phyloP scores from a whole-genome alignment of 2,113 vertebrate species.

The Silurus asotus region DNA sequence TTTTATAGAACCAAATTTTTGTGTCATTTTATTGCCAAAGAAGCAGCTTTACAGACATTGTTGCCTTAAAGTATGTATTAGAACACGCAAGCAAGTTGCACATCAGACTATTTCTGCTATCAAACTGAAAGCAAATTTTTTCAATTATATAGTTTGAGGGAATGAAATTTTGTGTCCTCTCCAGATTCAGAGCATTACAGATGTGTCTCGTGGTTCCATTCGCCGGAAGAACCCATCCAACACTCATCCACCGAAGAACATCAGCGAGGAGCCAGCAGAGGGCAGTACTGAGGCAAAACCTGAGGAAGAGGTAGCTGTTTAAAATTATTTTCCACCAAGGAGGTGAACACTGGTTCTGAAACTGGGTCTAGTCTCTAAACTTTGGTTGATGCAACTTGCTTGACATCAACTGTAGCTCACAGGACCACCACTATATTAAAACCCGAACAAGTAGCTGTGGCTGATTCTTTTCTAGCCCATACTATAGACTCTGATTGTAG shows the following conservation, averaged over 20 bases:
- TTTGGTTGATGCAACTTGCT: neutral
- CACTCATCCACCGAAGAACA: conserved; percentile 73
- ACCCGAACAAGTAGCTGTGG: neutral
- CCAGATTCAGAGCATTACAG: conserved; percentile 97
- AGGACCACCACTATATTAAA: neutral
- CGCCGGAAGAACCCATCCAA: conserved; percentile 85
- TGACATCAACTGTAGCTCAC: neutral
- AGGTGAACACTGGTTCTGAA: neutral
- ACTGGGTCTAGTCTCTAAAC: neutral
- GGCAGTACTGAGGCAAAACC: conserved; percentile 79
- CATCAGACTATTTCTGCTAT: neutral
- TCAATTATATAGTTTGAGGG: neutral
- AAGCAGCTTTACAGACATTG: neutral
- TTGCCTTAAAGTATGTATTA: neutral
- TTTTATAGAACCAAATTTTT: neutral
- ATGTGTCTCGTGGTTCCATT: conserved; percentile 92
- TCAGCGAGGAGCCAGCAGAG: conserved; percentile 77
- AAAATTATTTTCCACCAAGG: neutral
- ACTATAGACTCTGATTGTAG: neutral
- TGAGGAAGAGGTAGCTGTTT: conserved; percentile 85
- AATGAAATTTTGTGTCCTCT: neutral
- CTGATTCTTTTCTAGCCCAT: neutral
- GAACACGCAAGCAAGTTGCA: neutral
- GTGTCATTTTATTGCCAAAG: neutral
- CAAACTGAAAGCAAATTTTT: conserved; percentile 2